Base-by-base conservation (phyloP, 2,797 vertebrate genomes). In the Eremophila alpestris region DNA sequence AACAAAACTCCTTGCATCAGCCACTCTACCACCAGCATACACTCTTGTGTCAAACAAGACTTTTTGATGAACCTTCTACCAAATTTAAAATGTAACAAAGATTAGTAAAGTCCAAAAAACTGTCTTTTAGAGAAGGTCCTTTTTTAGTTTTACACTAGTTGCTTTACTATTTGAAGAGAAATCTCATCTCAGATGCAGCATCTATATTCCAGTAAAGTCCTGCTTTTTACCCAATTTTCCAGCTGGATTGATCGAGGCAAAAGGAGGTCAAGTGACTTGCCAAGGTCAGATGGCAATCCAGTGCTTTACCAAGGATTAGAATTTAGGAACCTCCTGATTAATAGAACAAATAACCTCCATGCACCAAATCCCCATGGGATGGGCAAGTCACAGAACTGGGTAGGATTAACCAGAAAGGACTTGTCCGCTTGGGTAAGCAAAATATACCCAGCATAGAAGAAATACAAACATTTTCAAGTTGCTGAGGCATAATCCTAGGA, bases 261-360 rank as follows among this genome's bases (percentile, higher is more conserved):
- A 97, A 90, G 85, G 79, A 96, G 96, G 96, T 97, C 97, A 97
- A 96, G 94, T 95, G 96, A 94, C 95, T 97, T 96, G 96, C 92
- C 96, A 95, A 96, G 96, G 95, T 97, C 96, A 97, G 93, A 94
- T 95, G 96, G 95, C 94, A 96, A 97, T 94, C 95, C 94, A 95
- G 92, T 93, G 89, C 95, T 97, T 97, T 96, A 97, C 95, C 96
- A 95, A 95, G 96, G 96, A 97, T 97, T 97, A 97, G 96, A 97
- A 97, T 97, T 96, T 96, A 97, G 97, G 96, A 96, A 97, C 95
- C 94, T 95, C 94, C 92, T 94, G 95, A 97, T 97, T 97, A 97
- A 96, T 94, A 96, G 96, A 96, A 97, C 97, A 97, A 97, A 97
- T 96, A 97, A 97, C 94, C 90, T 96, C 74, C 93, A 94, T 90